Percentiles rank a stretch among this genome's conserved stretches.
Evolutionary conservation across 2,888 invertebrate genomes (phyloP).

Genomic region (Stegophylla sp.): DNA sequence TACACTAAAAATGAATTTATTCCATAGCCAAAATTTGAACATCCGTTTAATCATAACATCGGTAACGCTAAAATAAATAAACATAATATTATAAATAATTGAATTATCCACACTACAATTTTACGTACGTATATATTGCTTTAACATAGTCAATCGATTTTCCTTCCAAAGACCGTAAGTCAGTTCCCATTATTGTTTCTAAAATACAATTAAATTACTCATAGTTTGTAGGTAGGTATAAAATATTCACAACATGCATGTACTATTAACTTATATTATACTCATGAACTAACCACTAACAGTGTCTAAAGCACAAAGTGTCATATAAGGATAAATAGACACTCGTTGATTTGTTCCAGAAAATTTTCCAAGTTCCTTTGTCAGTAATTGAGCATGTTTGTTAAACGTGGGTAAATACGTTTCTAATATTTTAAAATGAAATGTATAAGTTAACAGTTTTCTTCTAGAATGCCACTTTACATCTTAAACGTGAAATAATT

Average conservation of each 20-base stretch:
- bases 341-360: not conserved
- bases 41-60: constrained; percentile 54
- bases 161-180: constrained; percentile 59
- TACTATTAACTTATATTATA: not conserved
- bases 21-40: constrained; percentile 60
- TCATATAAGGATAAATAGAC: constrained; percentile 56
- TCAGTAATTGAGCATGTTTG: constrained; percentile 63
- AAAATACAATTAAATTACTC: constrained; percentile 44
- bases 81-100: constrained; percentile 28
- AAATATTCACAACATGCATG: not conserved
- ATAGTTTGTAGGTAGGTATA: no score
- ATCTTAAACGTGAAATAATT: constrained; percentile 25
- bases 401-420: constrained; percentile 73
- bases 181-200: constrained; percentile 61
- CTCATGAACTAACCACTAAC: constrained; percentile 55
- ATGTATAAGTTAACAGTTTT: constrained; percentile 73
- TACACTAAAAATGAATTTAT: constrained; percentile 54
- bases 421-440: constrained; percentile 75
- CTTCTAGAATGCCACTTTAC: constrained; percentile 71
- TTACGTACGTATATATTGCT: constrained; percentile 60
- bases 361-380: constrained; percentile 45
- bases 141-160: constrained; percentile 60
- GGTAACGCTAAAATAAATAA: constrained; percentile 53
- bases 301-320: constrained; percentile 59
- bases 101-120: not conserved